Evolutionary conservation across 64 coral and sea anemone genomes (phyloP), one percentile per base, ranked within the genome.

Genomic region (Cladopsammia gracilis): DNA sequence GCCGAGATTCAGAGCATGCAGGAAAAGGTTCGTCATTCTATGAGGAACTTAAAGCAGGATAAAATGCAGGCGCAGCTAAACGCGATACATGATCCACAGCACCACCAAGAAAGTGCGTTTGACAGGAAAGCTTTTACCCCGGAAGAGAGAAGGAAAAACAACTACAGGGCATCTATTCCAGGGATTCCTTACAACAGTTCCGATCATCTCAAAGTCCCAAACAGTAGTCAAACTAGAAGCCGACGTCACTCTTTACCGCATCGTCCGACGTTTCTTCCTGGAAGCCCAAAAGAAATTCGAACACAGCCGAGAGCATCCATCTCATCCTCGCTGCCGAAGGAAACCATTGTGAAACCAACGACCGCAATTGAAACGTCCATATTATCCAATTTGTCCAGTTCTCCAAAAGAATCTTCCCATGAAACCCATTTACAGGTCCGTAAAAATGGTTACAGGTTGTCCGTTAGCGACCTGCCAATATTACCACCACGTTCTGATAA

Each of bases 1-100:
- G 92, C 96, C 3, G 88, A 94, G 77, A 98, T 98, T 64, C 82
- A 98, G 12, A 89, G 87, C 58, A 94, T 98, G 96, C 96, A 98
- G 19, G 96, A 98, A 58, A 94, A 91, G 51, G 88, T 94, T 57
- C 83, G 93, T 4, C 81, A 94, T 64, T 94, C 96, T 8, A 98
- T 98, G 92, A 90, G 96, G 71, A 93, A 82, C 49, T 67, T 98
- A 4, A 78, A 88, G 3, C 44, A 90, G 88, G 96, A 98, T 13
- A 98, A 88, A 66, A 68, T 75, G 26, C 92, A 98, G 18, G 62
- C 62, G 0, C 60, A 48, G 6, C 62, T 64, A 13, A 49, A 50
- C 1, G 4, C 20, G 11, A 82, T 74, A 44, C 77, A 89, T 45
- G 75, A 75, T 4, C 68, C 67, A 58, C 83, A 86, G 7, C 42